Evolutionary conservation across 1,140 invertebrate genomes (phyloP).

Genomic region (Metaphire vulgaris): DNA sequence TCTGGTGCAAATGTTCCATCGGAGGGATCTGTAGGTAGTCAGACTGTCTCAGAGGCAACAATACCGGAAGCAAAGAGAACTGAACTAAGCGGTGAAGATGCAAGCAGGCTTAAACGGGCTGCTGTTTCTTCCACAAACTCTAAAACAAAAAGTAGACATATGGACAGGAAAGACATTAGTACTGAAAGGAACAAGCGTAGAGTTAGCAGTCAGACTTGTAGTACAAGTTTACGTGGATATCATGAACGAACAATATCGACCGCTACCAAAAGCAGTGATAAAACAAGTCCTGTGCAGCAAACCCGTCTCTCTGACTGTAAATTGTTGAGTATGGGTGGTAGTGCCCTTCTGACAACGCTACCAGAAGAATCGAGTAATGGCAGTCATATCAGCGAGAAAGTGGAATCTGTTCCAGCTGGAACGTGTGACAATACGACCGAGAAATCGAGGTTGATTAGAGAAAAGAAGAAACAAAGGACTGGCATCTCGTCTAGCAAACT

Average conservation of each 20-base stretch:
- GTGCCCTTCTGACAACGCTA: not conserved
- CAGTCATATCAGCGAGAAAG: not conserved
- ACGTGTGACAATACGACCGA: not conserved
- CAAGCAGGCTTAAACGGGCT: not conserved
- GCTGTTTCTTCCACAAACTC: not conserved
- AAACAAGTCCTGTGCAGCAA: not conserved
- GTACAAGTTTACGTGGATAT: not conserved
- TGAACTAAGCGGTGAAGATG: not conserved
- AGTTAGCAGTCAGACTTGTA: not conserved
- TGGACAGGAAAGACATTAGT: not conserved
- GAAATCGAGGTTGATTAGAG: not conserved
- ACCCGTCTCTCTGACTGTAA: not conserved
- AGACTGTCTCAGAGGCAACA: not conserved
- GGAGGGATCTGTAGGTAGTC: not conserved
- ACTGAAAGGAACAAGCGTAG: not conserved
- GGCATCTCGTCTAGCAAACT: not conserved
- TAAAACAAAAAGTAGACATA: not conserved
- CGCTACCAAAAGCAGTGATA: not conserved
- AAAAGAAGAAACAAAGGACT: not conserved
- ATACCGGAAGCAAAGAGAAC: not conserved
- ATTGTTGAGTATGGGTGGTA: not conserved
- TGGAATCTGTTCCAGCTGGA: not conserved
- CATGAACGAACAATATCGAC: not conserved
- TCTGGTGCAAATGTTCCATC: not conserved
- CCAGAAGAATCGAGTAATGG: not conserved